Evolutionary conservation across 2,888 invertebrate genomes (phyloP).

Genomic region (Megamerina dolium): DNA sequence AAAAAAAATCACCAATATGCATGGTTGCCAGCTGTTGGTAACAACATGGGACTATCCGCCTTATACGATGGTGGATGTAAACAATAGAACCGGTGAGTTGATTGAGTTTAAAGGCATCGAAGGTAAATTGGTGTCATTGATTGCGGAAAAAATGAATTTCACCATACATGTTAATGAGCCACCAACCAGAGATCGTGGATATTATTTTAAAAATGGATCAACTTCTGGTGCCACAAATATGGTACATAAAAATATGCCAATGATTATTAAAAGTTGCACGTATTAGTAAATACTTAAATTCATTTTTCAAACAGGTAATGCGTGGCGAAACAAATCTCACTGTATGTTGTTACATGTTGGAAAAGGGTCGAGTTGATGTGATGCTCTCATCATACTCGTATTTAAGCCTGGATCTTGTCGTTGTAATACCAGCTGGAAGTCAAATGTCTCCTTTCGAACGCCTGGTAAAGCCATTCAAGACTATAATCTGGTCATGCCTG

Average conservation of each 20-base stretch:
- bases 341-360: slow-evolving; percentile 31
- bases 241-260: slow-evolving; percentile 29
- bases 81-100: slow-evolving; percentile 12
- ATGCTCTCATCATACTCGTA: slow-evolving; percentile 35
- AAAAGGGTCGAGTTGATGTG: slow-evolving; percentile 19
- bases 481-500: slow-evolving; percentile 36
- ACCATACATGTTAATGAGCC: slow-evolving; percentile 24
- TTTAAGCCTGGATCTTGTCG: slow-evolving; percentile 29
- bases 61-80: slow-evolving; percentile 27
- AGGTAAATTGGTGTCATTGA: slow-evolving; percentile 30
- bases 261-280: no score
- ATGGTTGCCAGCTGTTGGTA: slow-evolving; percentile 33
- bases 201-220: slow-evolving; percentile 33
- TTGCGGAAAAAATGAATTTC: slow-evolving; percentile 42
- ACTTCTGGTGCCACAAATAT: slow-evolving; percentile 34
- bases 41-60: slow-evolving; percentile 35
- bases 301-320: slow-evolving; percentile 25
- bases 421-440: slow-evolving; percentile 32
- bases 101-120: slow-evolving; percentile 36
- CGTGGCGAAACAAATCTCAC: slow-evolving; percentile 36
- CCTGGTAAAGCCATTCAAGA: slow-evolving; percentile 34
- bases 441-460: slow-evolving; percentile 32
- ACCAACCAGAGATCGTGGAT: slow-evolving; percentile 25
- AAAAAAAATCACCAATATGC: slow-evolving; percentile 32
- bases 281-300: neutral